Evolutionary conservation across 2,113 vertebrate species (phyloP), one percentile per base, ranked within the genome.

Genomic region (Cyanocitta stelleri): DNA sequence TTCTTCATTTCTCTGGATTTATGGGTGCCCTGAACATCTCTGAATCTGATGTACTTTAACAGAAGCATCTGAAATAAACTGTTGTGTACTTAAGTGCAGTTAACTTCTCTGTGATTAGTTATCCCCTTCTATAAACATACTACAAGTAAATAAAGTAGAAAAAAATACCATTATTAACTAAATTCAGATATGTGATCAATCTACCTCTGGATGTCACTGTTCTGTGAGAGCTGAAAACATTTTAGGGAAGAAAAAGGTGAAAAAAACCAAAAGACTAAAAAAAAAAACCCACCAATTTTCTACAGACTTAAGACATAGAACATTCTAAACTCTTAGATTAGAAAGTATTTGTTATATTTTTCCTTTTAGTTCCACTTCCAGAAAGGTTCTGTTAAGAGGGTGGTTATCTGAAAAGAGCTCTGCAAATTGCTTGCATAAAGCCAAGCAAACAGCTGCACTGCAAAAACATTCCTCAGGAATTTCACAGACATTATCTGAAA

Each of bases 401-500:
- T 59, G 33, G 85, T 4, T 71, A 61, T 59, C 75, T 83, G 82
- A 52, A 77, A 77, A 73, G 63, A 80, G n/a, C 64, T 86, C 92
- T 84, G 43, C 35, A 90, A 96, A 94, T 48, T 71, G 61, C 72
- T 59, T 67, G 56, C 88, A 58, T 71, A 64, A 82, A 94, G 43
- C 64, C 86, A 77, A 76, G 59, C 48, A 81, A 89, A 78, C 62
- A 92, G 75, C 67, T 69, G 46, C 37, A 62, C 77, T 61, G 69
- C 64, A 58, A 82, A 94, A 94, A 80, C 52, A 83, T 90, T 96
- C 61, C 86, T 84, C 32, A 48, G 80, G 88, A 94, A 84, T 93
- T 95, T 90, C 94, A 85, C 39, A 81, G 68, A 27, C 89, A 48
- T 56, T 69, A 93, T 72, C 79, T 61, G 51, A 69, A 84, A 81